phyloP scores from a whole-genome alignment of 1,140 invertebrate genomes.

The Coboldia fuscipes region DNA sequence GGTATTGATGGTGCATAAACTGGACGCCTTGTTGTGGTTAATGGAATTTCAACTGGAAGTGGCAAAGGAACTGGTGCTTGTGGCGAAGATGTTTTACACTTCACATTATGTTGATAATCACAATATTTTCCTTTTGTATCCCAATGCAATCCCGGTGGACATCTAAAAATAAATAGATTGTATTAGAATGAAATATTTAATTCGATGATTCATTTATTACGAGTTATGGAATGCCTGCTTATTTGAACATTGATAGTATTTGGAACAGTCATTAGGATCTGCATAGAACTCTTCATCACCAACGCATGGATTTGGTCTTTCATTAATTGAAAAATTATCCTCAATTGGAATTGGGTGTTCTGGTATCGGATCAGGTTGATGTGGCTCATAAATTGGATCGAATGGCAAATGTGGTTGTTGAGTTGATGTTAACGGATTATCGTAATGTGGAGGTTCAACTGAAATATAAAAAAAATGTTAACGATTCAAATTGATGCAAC shows the following conservation, averaged over 20 bases:
- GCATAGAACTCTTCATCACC: constrained; percentile 11
- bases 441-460: neutral
- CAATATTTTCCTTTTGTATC: constrained; percentile 48
- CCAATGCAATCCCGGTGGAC: constrained; percentile 51
- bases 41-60: constrained; percentile 6
- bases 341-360: neutral
- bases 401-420: neutral
- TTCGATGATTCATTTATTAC: too few relatives aligned
- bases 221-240: too few relatives aligned
- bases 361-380: neutral
- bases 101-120: constrained; percentile 52
- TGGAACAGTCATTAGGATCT: constrained; percentile 45
- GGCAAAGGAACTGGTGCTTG: neutral
- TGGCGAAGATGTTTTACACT: constrained; percentile 22
- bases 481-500: neutral
- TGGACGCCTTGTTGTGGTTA: constrained; percentile 8
- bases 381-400: neutral
- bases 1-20: constrained; percentile 7
- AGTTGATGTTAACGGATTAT: neutral
- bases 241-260: constrained; percentile 61
- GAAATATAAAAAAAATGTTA: neutral
- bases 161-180: constrained; percentile 16
- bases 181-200: constrained; percentile 1
- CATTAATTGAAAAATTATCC: neutral
- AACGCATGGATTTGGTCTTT: neutral